Percentiles rank a stretch among this genome's conserved stretches.
These are phyloP conservation scores for Leptothorax acervorum DNA, from an alignment of 2,888 invertebrate species.

Conservation along the genomic window DNA sequence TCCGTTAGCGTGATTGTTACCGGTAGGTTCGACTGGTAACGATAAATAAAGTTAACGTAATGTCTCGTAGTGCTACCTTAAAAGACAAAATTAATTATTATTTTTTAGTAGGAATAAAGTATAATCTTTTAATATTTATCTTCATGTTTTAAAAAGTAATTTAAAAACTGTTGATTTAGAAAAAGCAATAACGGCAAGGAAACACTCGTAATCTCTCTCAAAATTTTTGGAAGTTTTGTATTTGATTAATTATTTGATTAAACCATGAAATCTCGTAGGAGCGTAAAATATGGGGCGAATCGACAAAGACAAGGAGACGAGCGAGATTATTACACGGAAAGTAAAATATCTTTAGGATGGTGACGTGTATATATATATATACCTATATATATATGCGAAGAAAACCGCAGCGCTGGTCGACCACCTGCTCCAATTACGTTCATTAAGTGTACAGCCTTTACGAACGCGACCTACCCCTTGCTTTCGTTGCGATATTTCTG, in stretches of 20 bases:
- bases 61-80: not conserved
- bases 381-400: conserved; percentile 66
- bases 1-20: not conserved
- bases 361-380: conserved; percentile 67
- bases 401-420: conserved; percentile 79
- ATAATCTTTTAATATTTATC: not conserved
- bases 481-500: conserved; percentile 45
- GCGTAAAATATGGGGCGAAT: conserved; percentile 44
- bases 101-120: not conserved
- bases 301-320: conserved; percentile 44
- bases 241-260: conserved; percentile 33
- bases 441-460: conserved; percentile 77
- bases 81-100: not conserved
- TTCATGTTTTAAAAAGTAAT: not conserved
- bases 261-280: conserved; percentile 48
- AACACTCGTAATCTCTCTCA: not conserved
- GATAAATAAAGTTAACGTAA: not conserved
- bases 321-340: conserved; percentile 47
- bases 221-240: not conserved
- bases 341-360: conserved; percentile 78
- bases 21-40: too few species aligned
- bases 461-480: conserved; percentile 49
- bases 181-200: not conserved
- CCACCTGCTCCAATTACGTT: conserved; percentile 84
- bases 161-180: not conserved